phyloP scores from a whole-genome alignment of 2,113 vertebrate species.

The Actenoides lindsayi region DNA sequence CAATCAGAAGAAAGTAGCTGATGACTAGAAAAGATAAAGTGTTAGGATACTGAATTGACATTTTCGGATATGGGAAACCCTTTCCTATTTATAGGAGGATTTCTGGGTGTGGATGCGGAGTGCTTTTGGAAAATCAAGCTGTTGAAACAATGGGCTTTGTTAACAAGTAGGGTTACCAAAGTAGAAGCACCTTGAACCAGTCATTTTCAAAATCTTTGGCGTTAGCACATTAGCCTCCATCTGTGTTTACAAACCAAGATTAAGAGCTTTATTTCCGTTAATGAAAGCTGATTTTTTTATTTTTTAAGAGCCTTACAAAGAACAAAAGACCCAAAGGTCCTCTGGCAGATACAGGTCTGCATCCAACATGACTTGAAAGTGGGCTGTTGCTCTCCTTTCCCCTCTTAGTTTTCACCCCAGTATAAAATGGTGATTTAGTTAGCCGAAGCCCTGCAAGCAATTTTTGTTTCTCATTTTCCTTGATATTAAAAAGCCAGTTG shows the following conservation, averaged over 20 bases:
- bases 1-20: not conserved
- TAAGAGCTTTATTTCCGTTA: not conserved
- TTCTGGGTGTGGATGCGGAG: not conserved
- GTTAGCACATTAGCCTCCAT: not conserved
- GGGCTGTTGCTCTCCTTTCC: not conserved
- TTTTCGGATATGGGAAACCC: not conserved
- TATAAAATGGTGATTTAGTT: not conserved
- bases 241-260: not conserved
- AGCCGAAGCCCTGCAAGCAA: not conserved
- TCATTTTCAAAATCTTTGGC: not conserved
- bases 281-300: not conserved
- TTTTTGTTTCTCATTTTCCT: not conserved
- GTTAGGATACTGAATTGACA: not conserved
- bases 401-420: not conserved
- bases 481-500: not conserved
- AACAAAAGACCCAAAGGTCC: not conserved
- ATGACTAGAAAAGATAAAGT: not conserved
- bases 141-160: not conserved
- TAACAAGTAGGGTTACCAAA: not conserved
- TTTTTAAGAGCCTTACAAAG: not conserved
- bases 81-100: not conserved
- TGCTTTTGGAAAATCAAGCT: not conserved
- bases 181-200: not conserved
- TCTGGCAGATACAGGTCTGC: not conserved
- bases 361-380: not conserved